Conservation (phyloP, 2,888 invertebrate species). For the Chymomyza caudatula region DNA sequence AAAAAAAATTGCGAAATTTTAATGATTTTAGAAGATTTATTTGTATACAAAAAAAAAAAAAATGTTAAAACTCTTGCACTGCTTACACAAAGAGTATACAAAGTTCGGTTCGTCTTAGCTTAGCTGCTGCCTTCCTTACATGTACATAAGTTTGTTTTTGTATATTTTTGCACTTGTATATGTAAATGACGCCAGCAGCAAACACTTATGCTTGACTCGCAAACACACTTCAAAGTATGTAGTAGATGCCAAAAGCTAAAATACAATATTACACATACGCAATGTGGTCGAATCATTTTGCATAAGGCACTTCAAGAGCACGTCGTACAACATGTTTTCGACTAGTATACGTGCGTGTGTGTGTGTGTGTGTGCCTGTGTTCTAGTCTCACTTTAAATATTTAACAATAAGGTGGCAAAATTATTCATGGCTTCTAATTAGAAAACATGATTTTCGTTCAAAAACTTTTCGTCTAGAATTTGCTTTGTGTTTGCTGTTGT, state of each 20-base stretch:
- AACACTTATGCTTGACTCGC: neutral
- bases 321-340: slow-evolving; percentile 5
- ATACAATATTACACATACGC: slow-evolving; percentile 48
- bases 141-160: neutral
- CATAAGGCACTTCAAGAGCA: slow-evolving; percentile 58
- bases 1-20: too few species aligned
- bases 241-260: neutral
- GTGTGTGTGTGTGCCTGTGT: slow-evolving; percentile 15
- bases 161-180: slow-evolving; percentile 29
- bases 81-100: neutral
- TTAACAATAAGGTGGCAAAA: slow-evolving; percentile 67
- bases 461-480: slow-evolving; percentile 40
- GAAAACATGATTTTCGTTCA: slow-evolving; percentile 68
- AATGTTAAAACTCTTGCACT: too few species aligned
- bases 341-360: slow-evolving; percentile 15
- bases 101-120: neutral
- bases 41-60: too few species aligned
- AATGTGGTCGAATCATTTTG: slow-evolving; percentile 53
- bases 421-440: slow-evolving; percentile 73
- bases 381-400: slow-evolving; percentile 43
- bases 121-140: neutral
- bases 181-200: slow-evolving; percentile 33
- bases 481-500: neutral
- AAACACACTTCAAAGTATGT: neutral
- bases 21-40: too few species aligned